These are phyloP conservation scores for Porites lutea DNA, from an alignment of 64 coral and sea anemone genomes.

Conservation along the genomic window DNA sequence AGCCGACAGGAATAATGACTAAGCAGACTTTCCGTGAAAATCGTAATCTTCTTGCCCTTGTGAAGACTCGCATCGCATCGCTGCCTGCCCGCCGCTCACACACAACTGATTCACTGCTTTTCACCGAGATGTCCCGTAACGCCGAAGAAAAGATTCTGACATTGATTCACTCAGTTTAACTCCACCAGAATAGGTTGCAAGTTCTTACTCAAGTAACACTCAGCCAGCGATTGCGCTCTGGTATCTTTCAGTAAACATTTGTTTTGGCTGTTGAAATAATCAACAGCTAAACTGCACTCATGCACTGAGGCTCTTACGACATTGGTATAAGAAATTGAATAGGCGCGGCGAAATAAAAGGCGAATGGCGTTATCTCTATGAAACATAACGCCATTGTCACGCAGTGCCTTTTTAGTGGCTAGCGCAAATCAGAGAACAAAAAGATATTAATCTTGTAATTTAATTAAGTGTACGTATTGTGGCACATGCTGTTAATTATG, in stretches of 20 bases:
- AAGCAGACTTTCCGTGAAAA: slow-evolving; percentile 23
- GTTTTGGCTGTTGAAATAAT: not conserved
- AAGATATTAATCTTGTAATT: slow-evolving; percentile 36
- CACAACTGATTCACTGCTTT: not conserved
- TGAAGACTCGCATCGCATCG: slow-evolving; percentile 34
- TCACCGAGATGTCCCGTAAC: slow-evolving; percentile 2
- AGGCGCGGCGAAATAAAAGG: not conserved
- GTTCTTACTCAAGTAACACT: not conserved
- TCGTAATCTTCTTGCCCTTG: slow-evolving; percentile 14
- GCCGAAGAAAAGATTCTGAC: not conserved
- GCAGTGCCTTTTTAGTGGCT: not conserved
- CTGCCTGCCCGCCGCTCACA: not conserved
- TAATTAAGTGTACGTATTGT: slow-evolving; percentile 2
- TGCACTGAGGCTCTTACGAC: not conserved
- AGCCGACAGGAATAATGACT: slow-evolving; percentile 23
- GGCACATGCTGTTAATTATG: slow-evolving; percentile 35
- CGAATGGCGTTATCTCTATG: slow-evolving; percentile 11
- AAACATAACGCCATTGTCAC: not conserved
- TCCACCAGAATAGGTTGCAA: not conserved
- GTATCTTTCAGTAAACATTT: slow-evolving; percentile 39
- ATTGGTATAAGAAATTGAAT: not conserved
- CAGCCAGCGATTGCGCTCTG: not conserved
- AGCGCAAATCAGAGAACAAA: not conserved
- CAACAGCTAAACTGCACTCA: not conserved
- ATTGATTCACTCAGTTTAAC: not conserved